Percentiles rank a stretch among this genome's conserved stretches.
Evolutionary conservation across 2,113 vertebrate genomes (phyloP).

Genomic region (mouse (Mus musculus)): DNA sequence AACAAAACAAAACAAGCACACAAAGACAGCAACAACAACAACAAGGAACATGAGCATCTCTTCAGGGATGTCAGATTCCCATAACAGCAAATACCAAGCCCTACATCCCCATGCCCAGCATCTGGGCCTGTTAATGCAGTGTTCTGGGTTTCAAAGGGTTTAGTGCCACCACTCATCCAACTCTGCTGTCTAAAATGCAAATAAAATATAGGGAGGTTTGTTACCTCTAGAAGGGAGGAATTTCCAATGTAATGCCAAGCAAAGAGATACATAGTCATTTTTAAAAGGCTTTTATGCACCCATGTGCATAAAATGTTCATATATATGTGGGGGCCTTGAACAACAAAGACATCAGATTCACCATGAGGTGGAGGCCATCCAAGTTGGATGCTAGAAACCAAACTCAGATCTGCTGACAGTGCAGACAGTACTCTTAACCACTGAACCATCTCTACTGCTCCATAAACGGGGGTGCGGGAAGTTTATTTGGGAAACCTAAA

Average conservation of each 20-base stretch:
- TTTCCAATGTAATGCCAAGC: background rate
- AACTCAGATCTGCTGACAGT: background rate
- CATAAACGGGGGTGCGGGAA: background rate
- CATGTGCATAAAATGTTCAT: background rate
- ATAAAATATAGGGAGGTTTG: background rate
- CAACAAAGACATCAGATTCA: background rate
- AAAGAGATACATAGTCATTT: background rate
- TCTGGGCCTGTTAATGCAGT: background rate
- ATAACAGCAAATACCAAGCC: background rate
- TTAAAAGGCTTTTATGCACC: background rate
- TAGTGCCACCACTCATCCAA: background rate
- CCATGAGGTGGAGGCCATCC: background rate
- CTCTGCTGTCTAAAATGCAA: no score
- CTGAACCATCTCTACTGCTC: background rate
- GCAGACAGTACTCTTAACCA: background rate
- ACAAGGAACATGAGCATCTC: no score
- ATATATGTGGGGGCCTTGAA: background rate
- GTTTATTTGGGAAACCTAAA: background rate
- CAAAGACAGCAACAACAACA: no score
- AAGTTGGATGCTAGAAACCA: background rate
- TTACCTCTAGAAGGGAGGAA: background rate
- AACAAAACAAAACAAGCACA: no score
- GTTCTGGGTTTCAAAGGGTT: background rate
- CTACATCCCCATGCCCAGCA: background rate
- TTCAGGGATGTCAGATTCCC: no score